These are phyloP conservation scores for Varanus salvator DNA, from an alignment of 2,113 vertebrate genomes.

Conservation along the genomic window DNA sequence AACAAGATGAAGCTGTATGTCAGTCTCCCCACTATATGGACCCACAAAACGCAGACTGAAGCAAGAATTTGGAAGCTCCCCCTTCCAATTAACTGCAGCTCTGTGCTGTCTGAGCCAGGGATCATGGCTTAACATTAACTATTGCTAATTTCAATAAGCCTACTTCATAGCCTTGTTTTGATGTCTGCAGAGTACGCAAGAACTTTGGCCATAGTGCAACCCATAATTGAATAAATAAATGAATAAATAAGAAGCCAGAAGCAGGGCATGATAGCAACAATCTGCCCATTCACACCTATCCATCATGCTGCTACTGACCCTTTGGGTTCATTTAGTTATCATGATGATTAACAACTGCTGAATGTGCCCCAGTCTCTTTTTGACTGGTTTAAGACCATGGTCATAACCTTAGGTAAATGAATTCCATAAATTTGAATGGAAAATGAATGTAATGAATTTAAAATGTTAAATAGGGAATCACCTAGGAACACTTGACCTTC, in stretches of 20 bases:
- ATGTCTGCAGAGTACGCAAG: neutral
- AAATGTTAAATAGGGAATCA: constrained; percentile 59
- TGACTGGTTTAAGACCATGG: neutral
- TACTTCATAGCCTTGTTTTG: neutral
- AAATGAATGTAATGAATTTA: neutral
- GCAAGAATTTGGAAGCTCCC: too few relatives aligned
- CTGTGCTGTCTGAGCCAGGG: too few relatives aligned
- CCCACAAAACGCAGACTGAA: neutral
- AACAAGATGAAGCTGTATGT: constrained; percentile 19
- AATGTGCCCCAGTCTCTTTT: neutral
- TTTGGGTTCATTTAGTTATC: neutral
- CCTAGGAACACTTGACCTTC: constrained; percentile 94
- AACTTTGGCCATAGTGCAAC: neutral
- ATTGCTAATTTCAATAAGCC: neutral
- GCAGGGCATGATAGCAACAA: neutral
- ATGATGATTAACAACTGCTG: too few relatives aligned
- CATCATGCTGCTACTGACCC: neutral
- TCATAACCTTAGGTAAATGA: neutral
- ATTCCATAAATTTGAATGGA: too few relatives aligned
- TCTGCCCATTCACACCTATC: neutral
- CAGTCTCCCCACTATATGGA: neutral
- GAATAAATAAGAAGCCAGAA: neutral
- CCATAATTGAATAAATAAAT: neutral
- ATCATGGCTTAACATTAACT: neutral
- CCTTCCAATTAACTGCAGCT: neutral